phyloP scores from a whole-genome alignment of 2,797 vertebrate species.

The Sebastes cheni region DNA sequence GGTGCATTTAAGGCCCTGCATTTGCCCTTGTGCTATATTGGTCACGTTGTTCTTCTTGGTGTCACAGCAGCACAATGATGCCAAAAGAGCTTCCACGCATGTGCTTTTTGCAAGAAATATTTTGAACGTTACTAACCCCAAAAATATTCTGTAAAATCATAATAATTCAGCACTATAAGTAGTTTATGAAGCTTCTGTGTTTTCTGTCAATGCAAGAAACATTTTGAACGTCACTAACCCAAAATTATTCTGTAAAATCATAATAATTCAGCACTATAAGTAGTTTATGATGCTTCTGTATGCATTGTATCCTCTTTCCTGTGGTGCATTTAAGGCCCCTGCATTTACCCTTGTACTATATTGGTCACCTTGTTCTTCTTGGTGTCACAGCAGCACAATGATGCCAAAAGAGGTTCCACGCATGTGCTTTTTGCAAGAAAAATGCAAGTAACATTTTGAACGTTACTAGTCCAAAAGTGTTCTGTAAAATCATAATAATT shows the following conservation, averaged over 20 bases:
- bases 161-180: too few species aligned
- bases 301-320: neutral
- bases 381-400: neutral
- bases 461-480: too few species aligned
- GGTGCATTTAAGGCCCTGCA: slow-evolving; percentile 15
- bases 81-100: neutral
- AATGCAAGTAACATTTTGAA: neutral
- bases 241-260: neutral
- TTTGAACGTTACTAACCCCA: neutral
- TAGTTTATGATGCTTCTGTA: neutral
- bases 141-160: too few species aligned
- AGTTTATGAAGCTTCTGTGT: too few species aligned
- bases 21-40: neutral
- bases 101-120: neutral
- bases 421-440: neutral
- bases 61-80: neutral
- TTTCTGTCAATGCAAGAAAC: neutral
- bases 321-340: slow-evolving; percentile 21
- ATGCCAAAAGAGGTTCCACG: neutral
- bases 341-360: neutral
- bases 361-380: slow-evolving; percentile 16
- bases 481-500: neutral
- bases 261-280: neutral
- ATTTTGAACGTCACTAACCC: neutral
- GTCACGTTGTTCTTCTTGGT: slow-evolving; percentile 15